These are phyloP conservation scores for Agelas oroides DNA, from an alignment of 37 sponge, comb jelly and placozoan species.

Conservation along the genomic window DNA sequence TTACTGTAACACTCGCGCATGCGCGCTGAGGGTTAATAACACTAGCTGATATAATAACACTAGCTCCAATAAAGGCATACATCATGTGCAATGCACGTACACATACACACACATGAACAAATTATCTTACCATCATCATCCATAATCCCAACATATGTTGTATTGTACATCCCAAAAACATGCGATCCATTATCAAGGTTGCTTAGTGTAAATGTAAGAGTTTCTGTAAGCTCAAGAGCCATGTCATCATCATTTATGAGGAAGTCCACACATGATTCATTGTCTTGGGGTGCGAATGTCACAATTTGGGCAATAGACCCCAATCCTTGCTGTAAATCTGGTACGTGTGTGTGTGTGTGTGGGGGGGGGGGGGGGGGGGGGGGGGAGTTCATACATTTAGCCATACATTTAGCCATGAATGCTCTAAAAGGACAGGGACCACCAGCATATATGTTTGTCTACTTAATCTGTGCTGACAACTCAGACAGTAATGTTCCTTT, in stretches of 20 bases:
- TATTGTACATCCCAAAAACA: not conserved
- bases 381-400: too few species aligned
- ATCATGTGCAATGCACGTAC: too few species aligned
- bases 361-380: not conserved
- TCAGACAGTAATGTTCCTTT: too few species aligned
- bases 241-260: constrained; percentile 15
- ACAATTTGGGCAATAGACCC: not conserved
- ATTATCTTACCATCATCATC: constrained; percentile 52
- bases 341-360: not conserved
- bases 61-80: too few species aligned
- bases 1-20: too few species aligned
- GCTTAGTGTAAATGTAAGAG: constrained; percentile 1
- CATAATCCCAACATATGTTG: not conserved
- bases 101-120: too few species aligned
- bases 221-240: constrained; percentile 24
- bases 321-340: constrained; percentile 18
- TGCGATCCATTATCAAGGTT: not conserved
- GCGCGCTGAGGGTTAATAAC: too few species aligned
- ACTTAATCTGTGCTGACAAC: too few species aligned
- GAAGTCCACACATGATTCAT: constrained; percentile 10
- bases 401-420: too few species aligned
- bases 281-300: constrained; percentile 19
- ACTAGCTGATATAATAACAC: too few species aligned
- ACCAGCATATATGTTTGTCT: too few species aligned
- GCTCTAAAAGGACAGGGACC: too few species aligned